Base-by-base conservation (phyloP, 2,797 vertebrate species). In the Notolabrus celidotus region DNA sequence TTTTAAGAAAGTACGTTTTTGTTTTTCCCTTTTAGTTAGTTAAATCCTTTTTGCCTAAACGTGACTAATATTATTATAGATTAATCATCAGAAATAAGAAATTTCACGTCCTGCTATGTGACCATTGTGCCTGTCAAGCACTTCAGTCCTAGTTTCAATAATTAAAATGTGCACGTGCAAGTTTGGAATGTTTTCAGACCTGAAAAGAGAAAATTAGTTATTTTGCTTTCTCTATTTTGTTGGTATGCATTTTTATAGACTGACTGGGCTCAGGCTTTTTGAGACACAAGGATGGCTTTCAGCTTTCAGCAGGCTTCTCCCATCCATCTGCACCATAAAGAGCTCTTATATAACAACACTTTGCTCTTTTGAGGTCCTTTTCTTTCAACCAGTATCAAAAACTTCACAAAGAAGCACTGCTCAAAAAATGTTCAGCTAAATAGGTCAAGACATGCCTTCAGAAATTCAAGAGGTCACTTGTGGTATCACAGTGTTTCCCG, bases 401-500 rank as follows among this genome's bases (percentile, higher is more conserved):
- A 46, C 53, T 29, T 54, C 33, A 47, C 15, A 7, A 9, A 25
- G 14, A 38, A 10, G 15, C 17, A 0, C 16, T 19, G 10, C n/a
- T 60, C 64, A 71, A 49, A n/a, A 38, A 53, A 12, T 15, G 5
- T 17, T 31, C 29, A 10, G 11, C 53, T 65, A 29, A 45, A 47
- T 34, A 42, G 27, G 38, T 56, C 27, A 50, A 69, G 46, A 62
- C n/a, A 19, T 22, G 46, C 52, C 17, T 74, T 67, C 1, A 43
- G 54, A 63, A 59, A 63, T 23, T 58, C 31, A 49, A 25, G 38
- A 74, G 62, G 60, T 83, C 71, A 66, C 38, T 60, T 41, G 43
- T 15, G 53, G 46, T 52, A 49, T 67, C 33, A 29, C 49, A 52
- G 42, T 39, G 20, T 59, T 90, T 90, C 83, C 86, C 33, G 25